Conservation (phyloP, 2,113 vertebrate genomes). For the Carlito syrichta region DNA sequence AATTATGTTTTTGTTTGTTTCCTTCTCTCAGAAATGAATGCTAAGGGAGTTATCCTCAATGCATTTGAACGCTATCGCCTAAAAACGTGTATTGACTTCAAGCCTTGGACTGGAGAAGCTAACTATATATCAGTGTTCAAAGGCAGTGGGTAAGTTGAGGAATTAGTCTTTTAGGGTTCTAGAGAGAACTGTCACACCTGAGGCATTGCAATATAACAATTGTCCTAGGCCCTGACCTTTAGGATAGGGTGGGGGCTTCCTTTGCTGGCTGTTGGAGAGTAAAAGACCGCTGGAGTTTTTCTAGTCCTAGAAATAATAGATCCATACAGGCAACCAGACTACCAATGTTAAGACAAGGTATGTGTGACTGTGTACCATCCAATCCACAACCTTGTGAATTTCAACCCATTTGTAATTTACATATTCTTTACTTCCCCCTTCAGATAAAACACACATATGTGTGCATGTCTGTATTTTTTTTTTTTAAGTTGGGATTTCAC, state of each 20-base stretch:
- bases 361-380: neutral
- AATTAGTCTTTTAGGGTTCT: neutral
- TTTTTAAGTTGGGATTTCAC: no score
- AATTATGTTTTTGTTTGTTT: constrained; percentile 14
- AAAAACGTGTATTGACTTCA: constrained; percentile 96
- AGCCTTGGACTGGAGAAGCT: constrained; percentile 90
- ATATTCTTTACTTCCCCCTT: neutral
- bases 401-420: neutral
- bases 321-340: neutral
- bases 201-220: neutral
- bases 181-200: neutral
- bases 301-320: neutral
- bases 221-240: neutral
- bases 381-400: neutral
- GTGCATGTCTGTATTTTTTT: neutral
- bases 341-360: neutral
- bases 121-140: constrained; percentile 95
- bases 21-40: constrained; percentile 90
- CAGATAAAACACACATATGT: neutral
- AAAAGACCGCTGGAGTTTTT: neutral
- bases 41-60: constrained; percentile 92
- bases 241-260: neutral
- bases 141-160: constrained; percentile 87
- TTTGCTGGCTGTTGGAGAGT: neutral
- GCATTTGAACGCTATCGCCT: constrained; percentile 95